Conservation (phyloP, 2,888 invertebrate genomes). For the Pammene fasciana region DNA sequence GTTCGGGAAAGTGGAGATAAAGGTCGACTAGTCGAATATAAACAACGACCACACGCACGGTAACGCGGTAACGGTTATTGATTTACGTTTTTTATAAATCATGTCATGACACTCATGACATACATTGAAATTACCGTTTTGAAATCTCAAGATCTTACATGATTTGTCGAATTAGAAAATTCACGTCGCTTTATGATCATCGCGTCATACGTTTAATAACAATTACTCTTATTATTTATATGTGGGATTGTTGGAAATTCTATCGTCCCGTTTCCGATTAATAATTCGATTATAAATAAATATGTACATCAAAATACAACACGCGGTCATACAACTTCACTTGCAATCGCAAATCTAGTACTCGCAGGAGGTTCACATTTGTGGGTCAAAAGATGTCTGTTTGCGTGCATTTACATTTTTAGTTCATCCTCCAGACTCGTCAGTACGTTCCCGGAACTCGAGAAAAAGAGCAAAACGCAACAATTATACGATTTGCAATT, state of each 20-base stretch:
- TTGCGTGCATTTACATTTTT: neutral
- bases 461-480: too few relatives aligned
- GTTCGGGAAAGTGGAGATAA: neutral
- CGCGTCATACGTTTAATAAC: neutral
- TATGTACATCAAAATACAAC: conserved; percentile 17
- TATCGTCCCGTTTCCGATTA: neutral
- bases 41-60: neutral
- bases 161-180: neutral
- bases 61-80: neutral
- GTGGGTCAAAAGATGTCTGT: neutral
- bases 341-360: neutral
- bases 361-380: neutral
- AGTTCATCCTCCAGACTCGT: neutral
- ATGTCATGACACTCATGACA: too few relatives aligned
- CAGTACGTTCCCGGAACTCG: too few relatives aligned
- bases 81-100: neutral
- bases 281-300: conserved; percentile 16
- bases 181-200: neutral
- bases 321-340: neutral
- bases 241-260: neutral
- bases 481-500: too few relatives aligned
- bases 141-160: neutral
- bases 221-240: neutral
- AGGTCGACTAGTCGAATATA: neutral
- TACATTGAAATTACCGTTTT: neutral